Evolutionary conservation across 2,888 invertebrate species (phyloP).

Genomic region (Nephrotoma guestfalica): DNA sequence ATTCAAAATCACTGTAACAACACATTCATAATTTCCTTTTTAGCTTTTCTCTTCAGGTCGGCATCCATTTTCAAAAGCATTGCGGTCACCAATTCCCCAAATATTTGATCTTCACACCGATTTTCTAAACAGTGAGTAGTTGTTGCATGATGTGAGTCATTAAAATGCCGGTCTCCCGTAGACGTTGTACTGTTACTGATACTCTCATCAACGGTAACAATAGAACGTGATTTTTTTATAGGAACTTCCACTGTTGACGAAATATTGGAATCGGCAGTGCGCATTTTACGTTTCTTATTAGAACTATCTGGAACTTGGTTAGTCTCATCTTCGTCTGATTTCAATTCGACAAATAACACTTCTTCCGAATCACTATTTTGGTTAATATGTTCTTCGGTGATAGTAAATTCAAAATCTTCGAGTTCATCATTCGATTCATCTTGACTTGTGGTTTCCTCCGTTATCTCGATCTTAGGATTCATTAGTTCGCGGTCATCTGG

Average conservation of each 20-base stretch:
- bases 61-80: constrained; percentile 19
- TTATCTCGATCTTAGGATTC: not conserved
- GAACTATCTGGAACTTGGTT: not conserved
- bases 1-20: constrained; percentile 14
- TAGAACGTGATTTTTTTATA: not conserved
- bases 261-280: not conserved
- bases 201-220: not conserved
- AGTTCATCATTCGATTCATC: not conserved
- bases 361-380: not conserved
- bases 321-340: not conserved
- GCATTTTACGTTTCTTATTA: not conserved
- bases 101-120: constrained; percentile 20
- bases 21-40: constrained; percentile 23
- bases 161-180: not conserved
- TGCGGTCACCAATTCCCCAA: constrained; percentile 21
- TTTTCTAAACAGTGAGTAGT: not conserved
- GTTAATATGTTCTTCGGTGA: not conserved
- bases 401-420: not conserved
- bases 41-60: constrained; percentile 17
- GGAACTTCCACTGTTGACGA: not conserved
- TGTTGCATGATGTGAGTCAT: not conserved
- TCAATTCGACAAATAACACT: not conserved
- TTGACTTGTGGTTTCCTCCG: not conserved
- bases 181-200: not conserved
- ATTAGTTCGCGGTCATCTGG: not conserved